A percentile compares a stretch with the other conserved stretches of the same genome.
These are phyloP conservation scores for Phaethon lepturus DNA, from an alignment of 2,113 vertebrate species.

Conservation along the genomic window DNA sequence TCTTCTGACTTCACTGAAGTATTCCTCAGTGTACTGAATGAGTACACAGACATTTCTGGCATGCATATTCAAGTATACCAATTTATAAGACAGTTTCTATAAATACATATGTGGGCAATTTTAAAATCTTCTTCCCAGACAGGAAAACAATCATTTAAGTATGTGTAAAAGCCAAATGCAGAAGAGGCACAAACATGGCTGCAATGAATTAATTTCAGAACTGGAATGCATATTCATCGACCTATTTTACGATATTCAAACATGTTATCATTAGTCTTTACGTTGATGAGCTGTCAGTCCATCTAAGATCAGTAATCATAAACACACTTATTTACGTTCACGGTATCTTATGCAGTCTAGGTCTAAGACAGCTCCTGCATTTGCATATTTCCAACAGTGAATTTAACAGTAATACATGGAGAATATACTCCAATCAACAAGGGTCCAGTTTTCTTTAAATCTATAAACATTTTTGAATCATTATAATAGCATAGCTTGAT, in stretches of 20 bases:
- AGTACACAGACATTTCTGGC: not conserved
- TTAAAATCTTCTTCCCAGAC: constrained; percentile 20
- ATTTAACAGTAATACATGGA: not conserved
- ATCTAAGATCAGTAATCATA: not conserved
- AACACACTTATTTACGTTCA: not conserved
- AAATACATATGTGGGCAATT: constrained; percentile 28
- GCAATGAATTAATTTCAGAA: not conserved
- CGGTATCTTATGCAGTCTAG: not conserved
- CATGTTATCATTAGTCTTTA: not conserved
- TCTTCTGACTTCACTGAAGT: not conserved
- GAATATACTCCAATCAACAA: not conserved
- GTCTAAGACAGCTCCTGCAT: not conserved
- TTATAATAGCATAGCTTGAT: not conserved
- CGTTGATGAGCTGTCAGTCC: not conserved
- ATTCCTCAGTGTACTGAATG: not conserved
- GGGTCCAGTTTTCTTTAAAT: not conserved
- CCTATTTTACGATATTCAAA: constrained; percentile 10
- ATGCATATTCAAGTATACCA: constrained; percentile 25
- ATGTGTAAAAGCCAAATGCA: not conserved
- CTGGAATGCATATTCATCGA: constrained; percentile 10
- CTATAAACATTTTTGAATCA: not conserved
- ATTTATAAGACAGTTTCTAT: constrained; percentile 1
- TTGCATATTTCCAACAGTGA: not conserved
- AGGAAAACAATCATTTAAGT: constrained; percentile 20
- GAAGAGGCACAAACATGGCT: not conserved